Percentiles rank a stretch among this genome's conserved stretches.
phyloP scores from a whole-genome alignment of 2,113 vertebrate genomes.

The Pseudorectes ferrugineus region DNA sequence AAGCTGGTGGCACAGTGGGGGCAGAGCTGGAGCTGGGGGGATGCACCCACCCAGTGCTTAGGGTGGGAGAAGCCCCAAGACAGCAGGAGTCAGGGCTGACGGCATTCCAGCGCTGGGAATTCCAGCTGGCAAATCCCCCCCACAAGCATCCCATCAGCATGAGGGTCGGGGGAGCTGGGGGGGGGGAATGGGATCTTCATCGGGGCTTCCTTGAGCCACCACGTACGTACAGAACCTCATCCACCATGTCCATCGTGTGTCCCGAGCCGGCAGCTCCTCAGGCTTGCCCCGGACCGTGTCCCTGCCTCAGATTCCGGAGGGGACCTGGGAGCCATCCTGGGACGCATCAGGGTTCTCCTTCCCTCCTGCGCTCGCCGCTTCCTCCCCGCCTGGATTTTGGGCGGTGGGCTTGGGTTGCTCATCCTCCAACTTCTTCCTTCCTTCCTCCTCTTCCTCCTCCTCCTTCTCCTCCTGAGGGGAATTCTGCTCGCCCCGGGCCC shows the following conservation, averaged over 20 bases:
- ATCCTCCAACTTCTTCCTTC: background rate
- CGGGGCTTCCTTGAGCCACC: background rate
- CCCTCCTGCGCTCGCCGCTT: fast-evolving
- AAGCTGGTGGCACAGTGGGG: background rate
- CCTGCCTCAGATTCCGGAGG: background rate
- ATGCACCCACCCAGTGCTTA: background rate
- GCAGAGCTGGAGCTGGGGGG: background rate
- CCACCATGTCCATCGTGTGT: background rate
- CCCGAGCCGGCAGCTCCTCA: background rate
- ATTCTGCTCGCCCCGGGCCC: slow-evolving; percentile 3
- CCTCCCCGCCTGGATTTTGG: fast-evolving
- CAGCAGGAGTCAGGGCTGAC: background rate
- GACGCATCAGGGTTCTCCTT: fast-evolving
- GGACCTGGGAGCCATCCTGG: background rate
- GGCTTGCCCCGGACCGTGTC: fast-evolving
- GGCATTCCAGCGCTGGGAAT: fast-evolving
- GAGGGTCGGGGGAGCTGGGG: background rate
- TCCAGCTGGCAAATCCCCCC: background rate
- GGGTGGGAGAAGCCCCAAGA: background rate
- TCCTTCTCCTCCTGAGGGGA: background rate
- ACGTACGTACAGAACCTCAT: background rate
- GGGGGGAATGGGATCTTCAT: background rate
- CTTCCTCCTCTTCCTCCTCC: background rate
- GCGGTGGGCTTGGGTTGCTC: background rate
- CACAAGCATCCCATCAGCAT: fast-evolving